A percentile compares a stretch with the other conserved stretches of the same genome.
Evolutionary conservation across 2,797 vertebrate genomes (phyloP).

Genomic region (Remorina albescens): DNA sequence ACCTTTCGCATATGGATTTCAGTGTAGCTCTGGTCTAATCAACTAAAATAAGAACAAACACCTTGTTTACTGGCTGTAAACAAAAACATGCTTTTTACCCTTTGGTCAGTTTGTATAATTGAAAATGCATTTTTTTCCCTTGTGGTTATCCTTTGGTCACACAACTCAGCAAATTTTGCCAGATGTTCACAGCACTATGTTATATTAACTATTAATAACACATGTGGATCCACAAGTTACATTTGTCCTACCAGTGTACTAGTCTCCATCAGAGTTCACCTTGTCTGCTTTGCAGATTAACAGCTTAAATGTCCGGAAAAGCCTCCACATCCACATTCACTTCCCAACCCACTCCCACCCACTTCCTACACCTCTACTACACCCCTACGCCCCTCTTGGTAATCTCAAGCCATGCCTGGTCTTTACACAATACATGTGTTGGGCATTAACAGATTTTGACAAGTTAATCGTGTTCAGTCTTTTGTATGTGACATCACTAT

Average conservation of each 20-base stretch:
- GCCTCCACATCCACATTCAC: conserved; percentile 14
- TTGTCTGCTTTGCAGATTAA: conserved; percentile 74
- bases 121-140: background rate
- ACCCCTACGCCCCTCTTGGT: background rate
- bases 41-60: background rate
- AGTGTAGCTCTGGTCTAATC: background rate
- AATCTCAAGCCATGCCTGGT: background rate
- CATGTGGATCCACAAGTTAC: conserved; percentile 26
- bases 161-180: conserved; percentile 3
- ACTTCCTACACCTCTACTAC: background rate
- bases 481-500: too few species aligned
- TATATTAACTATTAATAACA: conserved; percentile 2
- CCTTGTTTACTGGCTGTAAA: background rate
- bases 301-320: conserved; percentile 68
- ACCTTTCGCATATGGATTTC: background rate
- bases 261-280: conserved; percentile 57
- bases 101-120: background rate
- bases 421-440: too few species aligned
- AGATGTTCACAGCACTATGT: background rate
- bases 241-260: conserved; percentile 2
- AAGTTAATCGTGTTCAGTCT: too few species aligned
- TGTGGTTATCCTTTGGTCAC: background rate
- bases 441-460: too few species aligned
- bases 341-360: conserved; percentile 22
- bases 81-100: background rate